Conservation (phyloP, 2,797 vertebrate species). For the Distichodus sexfasciatus region DNA sequence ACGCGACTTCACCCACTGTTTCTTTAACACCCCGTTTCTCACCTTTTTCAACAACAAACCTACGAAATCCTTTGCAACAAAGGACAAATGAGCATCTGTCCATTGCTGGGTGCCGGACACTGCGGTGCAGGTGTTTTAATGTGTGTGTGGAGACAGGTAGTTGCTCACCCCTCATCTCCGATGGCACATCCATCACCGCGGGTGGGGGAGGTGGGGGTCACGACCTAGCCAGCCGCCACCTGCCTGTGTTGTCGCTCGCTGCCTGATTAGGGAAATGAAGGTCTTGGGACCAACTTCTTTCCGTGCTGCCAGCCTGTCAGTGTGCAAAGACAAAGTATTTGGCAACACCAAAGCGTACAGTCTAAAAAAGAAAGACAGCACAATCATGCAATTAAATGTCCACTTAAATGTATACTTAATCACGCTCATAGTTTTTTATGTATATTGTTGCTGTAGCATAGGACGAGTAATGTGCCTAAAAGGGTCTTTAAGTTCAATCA, state of each 20-base stretch:
- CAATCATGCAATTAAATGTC: too few species aligned
- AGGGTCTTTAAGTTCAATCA: too few species aligned
- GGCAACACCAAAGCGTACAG: too few species aligned
- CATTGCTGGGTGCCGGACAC: slow-evolving; percentile 5
- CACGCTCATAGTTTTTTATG: too few species aligned
- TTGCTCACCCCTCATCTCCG: slow-evolving; percentile 45
- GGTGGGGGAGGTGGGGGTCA: too few species aligned
- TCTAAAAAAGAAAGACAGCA: too few species aligned
- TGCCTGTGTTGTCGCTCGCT: slow-evolving; percentile 59
- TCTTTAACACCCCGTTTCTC: too few species aligned
- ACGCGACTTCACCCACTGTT: too few species aligned
- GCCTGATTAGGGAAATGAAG: slow-evolving; percentile 62
- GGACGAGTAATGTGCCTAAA: too few species aligned
- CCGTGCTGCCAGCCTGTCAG: slow-evolving; percentile 47
- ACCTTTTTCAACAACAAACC: neutral
- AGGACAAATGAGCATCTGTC: slow-evolving; percentile 12
- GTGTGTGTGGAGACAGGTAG: slow-evolving; percentile 23
- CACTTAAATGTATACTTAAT: too few species aligned
- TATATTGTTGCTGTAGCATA: too few species aligned
- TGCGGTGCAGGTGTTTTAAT: slow-evolving; percentile 26
- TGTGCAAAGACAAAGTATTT: slow-evolving; percentile 4
- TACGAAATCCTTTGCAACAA: neutral
- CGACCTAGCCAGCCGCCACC: slow-evolving; percentile 62
- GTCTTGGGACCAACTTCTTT: slow-evolving; percentile 45
- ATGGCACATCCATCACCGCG: slow-evolving; percentile 66